Evolutionary conservation across 2,888 invertebrate species (phyloP), one percentile per base, ranked within the genome.

Genomic region (Drosophila kuntzei): DNA sequence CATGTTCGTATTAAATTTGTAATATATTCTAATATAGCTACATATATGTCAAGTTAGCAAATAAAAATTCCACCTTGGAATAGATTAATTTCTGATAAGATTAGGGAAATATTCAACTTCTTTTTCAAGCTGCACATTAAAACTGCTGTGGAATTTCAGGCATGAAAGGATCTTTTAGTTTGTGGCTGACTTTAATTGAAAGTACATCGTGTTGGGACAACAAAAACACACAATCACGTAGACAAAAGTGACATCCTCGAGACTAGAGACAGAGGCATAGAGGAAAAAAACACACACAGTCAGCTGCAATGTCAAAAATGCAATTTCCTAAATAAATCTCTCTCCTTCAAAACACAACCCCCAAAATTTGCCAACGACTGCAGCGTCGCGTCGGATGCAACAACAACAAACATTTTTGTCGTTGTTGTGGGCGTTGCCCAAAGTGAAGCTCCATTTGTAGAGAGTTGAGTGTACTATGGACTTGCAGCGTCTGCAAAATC

Each of bases 401-500:
- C 29, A 39, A 16, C 27, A 39, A 51, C 36, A 39, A 53, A 25
- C 20, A 57, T 47, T 60, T 57, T 53, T 58, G 71, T 66, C 55
- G 67, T 61, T 57, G 14, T 79, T 72, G 83, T 85, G 83, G 83
- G 83, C 88, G 83, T 88, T 82, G 66, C 88, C 88, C 39, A 44
- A 69, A 67, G 66, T 60, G 27, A 12, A 57, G 51, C 37, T 62
- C 12, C 57, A 25, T 46, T 59, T 58, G n/a, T n/a, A 29, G 44
- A 44, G 37, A 39, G 39, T 32, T 44, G 46, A 57, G 44, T 66
- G 63, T 66, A 9, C 37, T 25, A 12, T 5, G 14, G 18, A 72
- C 80, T 80, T 83, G 83, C 83, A 83, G 88, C 83, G 88, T 85
- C 83, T 83, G 83, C 83, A 88, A 79, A 86, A 86, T 87, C 87